Evolutionary conservation across 2,113 vertebrate species (phyloP).

Genomic region (Aptenodytes forsteri): DNA sequence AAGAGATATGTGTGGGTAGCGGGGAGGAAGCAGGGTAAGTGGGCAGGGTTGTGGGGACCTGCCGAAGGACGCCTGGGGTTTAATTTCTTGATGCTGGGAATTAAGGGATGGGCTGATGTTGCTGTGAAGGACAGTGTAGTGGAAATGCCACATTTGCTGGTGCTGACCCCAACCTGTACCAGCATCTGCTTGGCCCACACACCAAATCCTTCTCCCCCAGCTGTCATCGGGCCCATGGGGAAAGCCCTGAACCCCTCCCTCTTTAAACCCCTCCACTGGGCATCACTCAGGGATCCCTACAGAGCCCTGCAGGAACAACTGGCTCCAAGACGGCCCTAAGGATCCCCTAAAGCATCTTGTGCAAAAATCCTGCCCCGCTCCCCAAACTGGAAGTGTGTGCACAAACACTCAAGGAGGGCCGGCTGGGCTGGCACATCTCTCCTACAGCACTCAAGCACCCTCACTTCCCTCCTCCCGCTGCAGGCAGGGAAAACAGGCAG

Average conservation of each 20-base stretch:
- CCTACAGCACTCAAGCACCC: neutral
- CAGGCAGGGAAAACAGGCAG: neutral
- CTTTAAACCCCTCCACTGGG: neutral
- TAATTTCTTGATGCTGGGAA: neutral
- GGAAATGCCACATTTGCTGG: neutral
- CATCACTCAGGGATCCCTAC: neutral
- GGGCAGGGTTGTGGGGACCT: neutral
- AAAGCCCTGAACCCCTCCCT: neutral
- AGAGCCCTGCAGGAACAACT: neutral
- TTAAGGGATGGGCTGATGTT: neutral
- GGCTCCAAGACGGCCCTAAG: neutral
- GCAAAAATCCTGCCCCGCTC: neutral
- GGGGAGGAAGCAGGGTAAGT: neutral
- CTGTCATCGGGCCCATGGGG: rapidly evolving
- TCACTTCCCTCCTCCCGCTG: neutral
- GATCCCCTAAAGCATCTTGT: neutral
- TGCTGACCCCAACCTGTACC: neutral
- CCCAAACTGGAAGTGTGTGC: neutral
- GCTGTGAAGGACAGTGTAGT: neutral
- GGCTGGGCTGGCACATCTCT: neutral
- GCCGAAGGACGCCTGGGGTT: neutral
- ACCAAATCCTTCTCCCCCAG: neutral
- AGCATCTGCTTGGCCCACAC: neutral
- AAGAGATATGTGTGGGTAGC: neutral
- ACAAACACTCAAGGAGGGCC: neutral